Evolutionary conservation across 2,113 vertebrate species (phyloP).

Genomic region (Oreochromis aureus): DNA sequence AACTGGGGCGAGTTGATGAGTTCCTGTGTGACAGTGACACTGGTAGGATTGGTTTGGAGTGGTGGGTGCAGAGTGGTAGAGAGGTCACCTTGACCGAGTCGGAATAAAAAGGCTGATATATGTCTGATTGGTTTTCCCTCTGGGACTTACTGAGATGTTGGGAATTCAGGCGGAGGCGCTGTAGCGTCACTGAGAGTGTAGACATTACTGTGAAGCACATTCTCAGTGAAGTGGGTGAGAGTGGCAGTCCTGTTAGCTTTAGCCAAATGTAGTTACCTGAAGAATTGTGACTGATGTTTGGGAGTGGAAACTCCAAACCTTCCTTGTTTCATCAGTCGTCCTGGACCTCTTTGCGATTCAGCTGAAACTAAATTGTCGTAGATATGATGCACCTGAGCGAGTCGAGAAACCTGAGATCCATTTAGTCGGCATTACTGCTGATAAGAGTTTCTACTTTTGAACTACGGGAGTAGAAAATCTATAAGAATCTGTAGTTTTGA

Average conservation of each 20-base stretch:
- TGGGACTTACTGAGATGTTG: background rate
- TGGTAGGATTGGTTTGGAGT: background rate
- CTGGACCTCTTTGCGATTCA: background rate
- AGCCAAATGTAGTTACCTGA: background rate
- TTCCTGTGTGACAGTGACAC: background rate
- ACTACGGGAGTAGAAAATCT: background rate
- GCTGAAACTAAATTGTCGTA: background rate
- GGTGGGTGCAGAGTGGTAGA: background rate
- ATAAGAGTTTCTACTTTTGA: background rate
- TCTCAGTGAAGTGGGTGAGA: background rate
- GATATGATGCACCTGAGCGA: background rate
- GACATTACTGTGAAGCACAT: background rate
- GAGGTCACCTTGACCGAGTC: background rate
- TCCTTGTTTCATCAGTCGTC: background rate
- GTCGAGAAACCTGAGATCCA: background rate
- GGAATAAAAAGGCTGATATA: background rate
- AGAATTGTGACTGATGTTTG: background rate
- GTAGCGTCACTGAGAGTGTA: background rate
- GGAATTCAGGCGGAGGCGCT: background rate
- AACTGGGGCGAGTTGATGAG: background rate
- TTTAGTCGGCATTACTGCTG: background rate
- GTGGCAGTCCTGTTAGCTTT: background rate
- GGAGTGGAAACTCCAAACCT: background rate
- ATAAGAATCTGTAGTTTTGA: background rate
- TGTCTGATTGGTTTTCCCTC: background rate